Evolutionary conservation across 2,888 invertebrate species (phyloP), one percentile per base, ranked within the genome.

Genomic region (Ornithoptera alexandrae): DNA sequence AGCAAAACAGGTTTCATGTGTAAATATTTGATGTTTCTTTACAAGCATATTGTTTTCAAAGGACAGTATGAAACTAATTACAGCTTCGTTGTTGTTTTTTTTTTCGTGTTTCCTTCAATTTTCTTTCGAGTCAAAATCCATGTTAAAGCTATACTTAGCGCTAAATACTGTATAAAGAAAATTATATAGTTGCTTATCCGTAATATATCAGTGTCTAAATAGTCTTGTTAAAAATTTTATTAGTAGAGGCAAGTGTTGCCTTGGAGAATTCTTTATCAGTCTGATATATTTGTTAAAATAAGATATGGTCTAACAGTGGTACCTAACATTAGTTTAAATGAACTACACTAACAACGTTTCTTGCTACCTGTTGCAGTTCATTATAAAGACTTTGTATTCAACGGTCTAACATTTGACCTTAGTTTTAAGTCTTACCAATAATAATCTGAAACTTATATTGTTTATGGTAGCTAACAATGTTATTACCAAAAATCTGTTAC

Each of bases 21-120:
- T 10, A 63, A 53, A 59, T 53, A 20, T 65, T 30, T 67, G 53
- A 67, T 42, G 62, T 62, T 63, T 53, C 62, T 20, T 60, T 56
- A 59, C 59, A 63, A 67, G 39, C 39, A 59, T 70, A 58, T 70
- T 60, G 59, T 60, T 66, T 67, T 60, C 70, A 67, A 63, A 70
- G 62, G 63, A 66, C 67, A 70, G 60, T 66, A 50, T 59, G 39
- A 18, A 53, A 30, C 59, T 68, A 70, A 67, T 70, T 67, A 70
- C 56, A 20, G 70, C 22, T 53, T 67, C 50, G 24, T 42, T 46
- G 57, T 17, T 20, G 30, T 59, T 10, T 62, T 62, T 30, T 58
- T 64, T 65, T 62, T 42, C 36, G 46, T 70, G 66, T 59, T 50
- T 50, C 62, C 58, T 24, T 62, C 50, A 62, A 62, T 62, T 69